Percentiles rank a stretch among this genome's conserved stretches.
phyloP scores from a whole-genome alignment of 2,888 invertebrate genomes.

The Eilema depressum region DNA sequence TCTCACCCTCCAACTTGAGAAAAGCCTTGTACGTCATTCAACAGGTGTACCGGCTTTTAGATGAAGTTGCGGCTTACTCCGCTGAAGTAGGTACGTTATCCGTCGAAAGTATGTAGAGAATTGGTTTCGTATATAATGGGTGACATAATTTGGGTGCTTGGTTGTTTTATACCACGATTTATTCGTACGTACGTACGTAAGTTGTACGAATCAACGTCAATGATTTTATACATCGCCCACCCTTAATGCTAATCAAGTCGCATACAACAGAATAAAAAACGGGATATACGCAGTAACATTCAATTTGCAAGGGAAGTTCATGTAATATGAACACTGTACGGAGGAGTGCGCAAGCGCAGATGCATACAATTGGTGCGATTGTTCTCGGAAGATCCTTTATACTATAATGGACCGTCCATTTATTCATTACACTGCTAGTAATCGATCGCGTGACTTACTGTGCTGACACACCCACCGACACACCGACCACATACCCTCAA shows the following conservation, averaged over 20 bases:
- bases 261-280: neutral
- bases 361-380: constrained; percentile 36
- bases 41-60: too few relatives aligned
- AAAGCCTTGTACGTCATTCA: too few relatives aligned
- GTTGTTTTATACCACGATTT: too few relatives aligned
- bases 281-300: neutral
- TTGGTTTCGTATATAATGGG: neutral
- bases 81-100: neutral
- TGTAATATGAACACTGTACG: neutral
- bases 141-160: too few relatives aligned
- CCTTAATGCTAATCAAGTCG: neutral
- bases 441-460: constrained; percentile 30
- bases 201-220: too few relatives aligned
- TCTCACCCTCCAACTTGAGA: too few relatives aligned
- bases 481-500: constrained; percentile 26
- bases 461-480: constrained; percentile 31
- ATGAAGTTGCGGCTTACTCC: too few relatives aligned
- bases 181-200: too few relatives aligned
- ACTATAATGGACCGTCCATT: constrained; percentile 42
- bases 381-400: constrained; percentile 38
- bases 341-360: constrained; percentile 3
- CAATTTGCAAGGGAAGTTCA: neutral
- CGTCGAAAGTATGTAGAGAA: neutral
- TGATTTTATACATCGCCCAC: neutral
- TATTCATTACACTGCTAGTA: constrained; percentile 36